Base-by-base conservation (phyloP, 2,888 invertebrate genomes). In the Drosophila rellima region DNA sequence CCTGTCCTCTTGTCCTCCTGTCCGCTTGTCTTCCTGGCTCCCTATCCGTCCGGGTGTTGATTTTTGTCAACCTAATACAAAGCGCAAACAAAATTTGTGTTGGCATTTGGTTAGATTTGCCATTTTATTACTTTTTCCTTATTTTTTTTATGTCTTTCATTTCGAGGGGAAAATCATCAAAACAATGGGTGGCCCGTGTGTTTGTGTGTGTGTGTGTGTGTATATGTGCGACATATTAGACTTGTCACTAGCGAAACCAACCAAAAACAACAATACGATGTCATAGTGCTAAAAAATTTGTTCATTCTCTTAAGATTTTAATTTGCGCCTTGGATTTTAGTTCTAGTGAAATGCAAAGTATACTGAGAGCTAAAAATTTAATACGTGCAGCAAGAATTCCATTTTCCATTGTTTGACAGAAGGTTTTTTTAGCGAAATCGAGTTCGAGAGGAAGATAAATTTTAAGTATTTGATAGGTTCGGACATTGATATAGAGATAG, bases 31-130 rank as follows among this genome's bases (percentile, higher is more conserved):
- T 10, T 17, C 11, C 20, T n/a, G 26, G 26, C n/a, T 17, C 17
- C 8, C 55, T 26, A 31, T 29, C 20, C n/a, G 11, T 33, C 57
- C 18, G 76, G 71, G 77, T 87, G 82, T 84, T 82, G 87, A 82
- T 87, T 82, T 87, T 86, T 86, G 84, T 87, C 82, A 82, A 87
- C 84, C 78, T 82, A 87, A 82, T 79, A 77, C 79, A 76, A 84
- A 87, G 84, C 59, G 85, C 82, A 82, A 87, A 82, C 85, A 87
- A 82, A 87, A 87, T 82, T 82, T 82, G 76, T 87, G 85, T 84
- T 82, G 87, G 77, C 79, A 82, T 83, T 86, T 71, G 84, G 73
- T 81, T 81, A 79, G 85, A 87, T 82, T 87, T 82, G 63, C 77
- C 67, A 72, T 69, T 64, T 69, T 63, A 60, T 74, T 75, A 52